A percentile compares a stretch with the other conserved stretches of the same genome.
phyloP scores from a whole-genome alignment of 1,140 invertebrate species.

The Cardiocondyla obscurior region DNA sequence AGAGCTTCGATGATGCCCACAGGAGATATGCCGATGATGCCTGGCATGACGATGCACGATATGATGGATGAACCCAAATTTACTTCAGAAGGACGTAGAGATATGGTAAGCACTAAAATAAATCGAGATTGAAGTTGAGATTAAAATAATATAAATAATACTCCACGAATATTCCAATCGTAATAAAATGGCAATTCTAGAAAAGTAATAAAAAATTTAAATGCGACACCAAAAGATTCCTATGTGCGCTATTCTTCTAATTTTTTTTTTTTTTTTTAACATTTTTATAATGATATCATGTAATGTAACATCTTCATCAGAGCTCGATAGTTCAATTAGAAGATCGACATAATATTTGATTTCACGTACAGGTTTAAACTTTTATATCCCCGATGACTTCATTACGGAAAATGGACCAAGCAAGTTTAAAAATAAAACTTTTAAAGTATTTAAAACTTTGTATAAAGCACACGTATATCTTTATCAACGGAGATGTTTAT shows the following conservation, averaged over 20 bases:
- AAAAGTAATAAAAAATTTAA: background rate
- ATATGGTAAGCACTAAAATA: background rate
- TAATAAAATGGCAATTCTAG: background rate
- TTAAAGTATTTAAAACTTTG: background rate
- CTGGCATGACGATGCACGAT: no score
- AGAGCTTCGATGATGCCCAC: background rate
- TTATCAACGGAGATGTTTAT: background rate
- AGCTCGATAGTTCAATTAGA: background rate
- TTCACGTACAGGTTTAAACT: slow-evolving; percentile 39
- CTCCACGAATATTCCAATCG: background rate
- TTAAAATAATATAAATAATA: background rate
- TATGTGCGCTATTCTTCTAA: background rate
- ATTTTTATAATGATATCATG: background rate
- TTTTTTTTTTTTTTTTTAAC: background rate
- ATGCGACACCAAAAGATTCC: slow-evolving; percentile 42
- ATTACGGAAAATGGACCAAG: slow-evolving; percentile 38
- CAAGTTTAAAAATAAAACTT: background rate
- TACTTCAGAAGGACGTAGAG: background rate
- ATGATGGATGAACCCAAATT: background rate
- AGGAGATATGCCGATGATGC: background rate
- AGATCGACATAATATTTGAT: slow-evolving; percentile 33
- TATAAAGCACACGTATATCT: background rate
- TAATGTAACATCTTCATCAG: background rate
- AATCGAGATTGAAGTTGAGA: background rate
- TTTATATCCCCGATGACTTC: slow-evolving; percentile 15